Percentiles rank a stretch among this genome's conserved stretches.
Evolutionary conservation across 2,113 vertebrate genomes (phyloP).

Genomic region (Lophochroa leadbeateri): DNA sequence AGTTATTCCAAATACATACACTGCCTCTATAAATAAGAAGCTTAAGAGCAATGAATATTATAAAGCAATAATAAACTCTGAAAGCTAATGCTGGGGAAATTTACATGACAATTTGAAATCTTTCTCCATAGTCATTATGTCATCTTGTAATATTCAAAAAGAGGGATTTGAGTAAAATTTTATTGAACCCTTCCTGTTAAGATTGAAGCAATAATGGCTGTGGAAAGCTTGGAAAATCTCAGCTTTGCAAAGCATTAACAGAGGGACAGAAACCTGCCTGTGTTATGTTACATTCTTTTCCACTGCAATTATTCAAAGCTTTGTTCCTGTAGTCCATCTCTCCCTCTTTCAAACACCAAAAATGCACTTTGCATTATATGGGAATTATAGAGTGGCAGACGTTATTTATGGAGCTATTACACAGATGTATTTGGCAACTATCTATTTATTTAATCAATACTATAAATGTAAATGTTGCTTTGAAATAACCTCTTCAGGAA

Average conservation of each 20-base stretch:
- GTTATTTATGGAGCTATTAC: neutral
- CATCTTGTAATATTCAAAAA: neutral
- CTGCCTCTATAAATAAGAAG: slow-evolving; percentile 28
- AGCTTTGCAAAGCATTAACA: neutral
- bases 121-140: neutral
- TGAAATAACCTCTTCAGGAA: slow-evolving; percentile 6
- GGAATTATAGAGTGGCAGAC: neutral
- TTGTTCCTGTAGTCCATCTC: neutral
- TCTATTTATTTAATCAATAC: slow-evolving; percentile 39
- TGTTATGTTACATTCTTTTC: neutral
- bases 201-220: neutral
- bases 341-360: neutral
- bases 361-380: neutral
- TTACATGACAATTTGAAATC: slow-evolving; percentile 46
- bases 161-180: slow-evolving; percentile 7
- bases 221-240: neutral
- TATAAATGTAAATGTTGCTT: neutral
- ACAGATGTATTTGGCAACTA: slow-evolving; percentile 4
- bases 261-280: neutral
- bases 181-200: neutral
- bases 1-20: slow-evolving; percentile 5
- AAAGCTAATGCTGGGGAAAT: slow-evolving; percentile 20
- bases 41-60: slow-evolving; percentile 43
- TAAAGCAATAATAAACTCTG: slow-evolving; percentile 35
- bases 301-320: neutral